Conservation (phyloP, 1,140 invertebrate genomes). For the Drosophila nannoptera region DNA sequence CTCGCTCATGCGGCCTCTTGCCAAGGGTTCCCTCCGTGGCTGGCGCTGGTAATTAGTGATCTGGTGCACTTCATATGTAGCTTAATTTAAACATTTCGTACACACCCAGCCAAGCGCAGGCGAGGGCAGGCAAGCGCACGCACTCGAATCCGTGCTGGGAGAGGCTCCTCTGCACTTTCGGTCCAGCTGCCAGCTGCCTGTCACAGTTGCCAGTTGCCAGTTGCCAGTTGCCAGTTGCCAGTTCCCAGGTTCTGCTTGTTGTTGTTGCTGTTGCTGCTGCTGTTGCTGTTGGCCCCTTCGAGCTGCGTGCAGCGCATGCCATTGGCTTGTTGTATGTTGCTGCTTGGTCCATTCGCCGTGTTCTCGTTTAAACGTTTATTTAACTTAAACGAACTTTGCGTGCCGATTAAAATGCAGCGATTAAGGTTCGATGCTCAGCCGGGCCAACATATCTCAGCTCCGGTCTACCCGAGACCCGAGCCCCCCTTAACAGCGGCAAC, state of each 20-base stretch:
- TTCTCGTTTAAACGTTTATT: slow-evolving; percentile 78
- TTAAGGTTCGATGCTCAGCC: slow-evolving; percentile 65
- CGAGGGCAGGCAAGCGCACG: slow-evolving; percentile 37
- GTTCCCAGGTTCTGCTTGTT: neutral
- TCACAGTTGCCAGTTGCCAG: slow-evolving; percentile 12
- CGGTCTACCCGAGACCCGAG: no score
- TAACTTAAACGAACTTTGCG: slow-evolving; percentile 78
- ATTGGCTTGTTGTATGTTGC: slow-evolving; percentile 58
- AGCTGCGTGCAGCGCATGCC: slow-evolving; percentile 72
- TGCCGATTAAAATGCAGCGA: slow-evolving; percentile 76
- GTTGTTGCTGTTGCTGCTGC: neutral
- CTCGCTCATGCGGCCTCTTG: neutral
- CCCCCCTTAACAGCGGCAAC: neutral
- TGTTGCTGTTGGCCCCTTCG: slow-evolving; percentile 8
- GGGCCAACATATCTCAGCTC: slow-evolving; percentile 12
- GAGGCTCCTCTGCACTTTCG: slow-evolving; percentile 1
- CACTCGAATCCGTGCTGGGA: slow-evolving; percentile 26
- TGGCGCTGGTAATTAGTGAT: slow-evolving; percentile 77
- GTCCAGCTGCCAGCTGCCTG: slow-evolving; percentile 5
- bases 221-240: slow-evolving; percentile 16
- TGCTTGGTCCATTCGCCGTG: slow-evolving; percentile 41
- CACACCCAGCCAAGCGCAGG: slow-evolving; percentile 52
- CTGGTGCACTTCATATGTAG: slow-evolving; percentile 76
- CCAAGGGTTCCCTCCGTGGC: slow-evolving; percentile 30
- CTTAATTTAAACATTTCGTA: slow-evolving; percentile 78